Evolutionary conservation across 1,140 invertebrate species (phyloP).

Genomic region (Scaptodrosophila lebanonensis): DNA sequence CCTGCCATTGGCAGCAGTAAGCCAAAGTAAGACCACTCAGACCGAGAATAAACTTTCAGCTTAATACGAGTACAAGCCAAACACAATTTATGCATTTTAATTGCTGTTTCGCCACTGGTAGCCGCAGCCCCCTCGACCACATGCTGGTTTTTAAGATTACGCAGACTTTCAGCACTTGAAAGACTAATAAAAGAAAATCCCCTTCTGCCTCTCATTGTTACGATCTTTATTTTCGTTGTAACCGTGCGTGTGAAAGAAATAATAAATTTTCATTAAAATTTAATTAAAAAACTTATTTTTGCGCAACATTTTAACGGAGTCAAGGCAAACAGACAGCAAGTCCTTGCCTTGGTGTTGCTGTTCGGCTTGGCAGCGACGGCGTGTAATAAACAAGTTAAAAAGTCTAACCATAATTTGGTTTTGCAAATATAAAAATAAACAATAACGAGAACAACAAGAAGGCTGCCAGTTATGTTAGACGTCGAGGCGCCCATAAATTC

Average conservation of each 20-base stretch:
- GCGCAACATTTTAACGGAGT: neutral
- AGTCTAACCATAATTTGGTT: constrained; percentile 74
- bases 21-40: neutral
- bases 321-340: neutral
- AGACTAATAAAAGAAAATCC: constrained; percentile 41
- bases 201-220: neutral
- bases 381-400: constrained; percentile 71
- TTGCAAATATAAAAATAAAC: constrained; percentile 52
- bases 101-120: constrained; percentile 28
- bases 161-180: constrained; percentile 43
- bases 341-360: no score
- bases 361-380: constrained; percentile 5
- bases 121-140: neutral
- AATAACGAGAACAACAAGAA: constrained; percentile 6
- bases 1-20: no score
- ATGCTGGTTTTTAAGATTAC: constrained; percentile 42
- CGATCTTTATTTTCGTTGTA: neutral
- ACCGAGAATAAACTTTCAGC: neutral
- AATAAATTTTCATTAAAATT: constrained; percentile 71
- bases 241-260: constrained; percentile 58
- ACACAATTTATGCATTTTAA: constrained; percentile 28
- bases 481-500: constrained; percentile 50
- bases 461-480: neutral
- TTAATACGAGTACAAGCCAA: no score
- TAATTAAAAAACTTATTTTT: constrained; percentile 69